These are phyloP conservation scores for Plectropomus leopardus DNA, from an alignment of 2,113 vertebrate genomes.

Conservation along the genomic window DNA sequence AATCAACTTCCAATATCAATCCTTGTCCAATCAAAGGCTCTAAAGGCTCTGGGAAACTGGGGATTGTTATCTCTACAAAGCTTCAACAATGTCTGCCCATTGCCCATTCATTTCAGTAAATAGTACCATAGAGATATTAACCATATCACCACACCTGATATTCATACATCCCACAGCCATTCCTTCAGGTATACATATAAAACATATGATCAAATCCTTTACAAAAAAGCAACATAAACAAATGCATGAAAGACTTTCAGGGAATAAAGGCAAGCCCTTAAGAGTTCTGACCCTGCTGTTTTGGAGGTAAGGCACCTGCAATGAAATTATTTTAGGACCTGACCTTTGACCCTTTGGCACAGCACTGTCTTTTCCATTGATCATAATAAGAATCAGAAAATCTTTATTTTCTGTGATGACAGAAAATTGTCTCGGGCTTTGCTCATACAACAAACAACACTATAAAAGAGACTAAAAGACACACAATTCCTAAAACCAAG, in stretches of 20 bases:
- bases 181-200: neutral
- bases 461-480: too few relatives aligned
- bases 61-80: neutral
- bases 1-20: neutral
- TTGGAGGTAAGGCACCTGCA: constrained; percentile 7
- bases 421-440: too few relatives aligned
- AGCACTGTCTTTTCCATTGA: constrained; percentile 45
- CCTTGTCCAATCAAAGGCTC: neutral
- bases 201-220: neutral
- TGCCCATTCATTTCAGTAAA: constrained; percentile 1
- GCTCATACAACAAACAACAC: too few relatives aligned
- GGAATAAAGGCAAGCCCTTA: constrained; percentile 6
- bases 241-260: neutral
- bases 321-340: constrained; percentile 34
- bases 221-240: constrained; percentile 3
- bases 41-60: neutral
- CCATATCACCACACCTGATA: neutral
- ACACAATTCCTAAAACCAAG: too few relatives aligned
- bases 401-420: too few relatives aligned
- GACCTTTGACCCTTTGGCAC: constrained; percentile 48
- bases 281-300: constrained; percentile 41
- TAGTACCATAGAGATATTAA: neutral
- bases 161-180: neutral
- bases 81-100: neutral
- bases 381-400: too few relatives aligned